phyloP scores from a whole-genome alignment of 2,797 vertebrate species.

The Urophycis tenuis region DNA sequence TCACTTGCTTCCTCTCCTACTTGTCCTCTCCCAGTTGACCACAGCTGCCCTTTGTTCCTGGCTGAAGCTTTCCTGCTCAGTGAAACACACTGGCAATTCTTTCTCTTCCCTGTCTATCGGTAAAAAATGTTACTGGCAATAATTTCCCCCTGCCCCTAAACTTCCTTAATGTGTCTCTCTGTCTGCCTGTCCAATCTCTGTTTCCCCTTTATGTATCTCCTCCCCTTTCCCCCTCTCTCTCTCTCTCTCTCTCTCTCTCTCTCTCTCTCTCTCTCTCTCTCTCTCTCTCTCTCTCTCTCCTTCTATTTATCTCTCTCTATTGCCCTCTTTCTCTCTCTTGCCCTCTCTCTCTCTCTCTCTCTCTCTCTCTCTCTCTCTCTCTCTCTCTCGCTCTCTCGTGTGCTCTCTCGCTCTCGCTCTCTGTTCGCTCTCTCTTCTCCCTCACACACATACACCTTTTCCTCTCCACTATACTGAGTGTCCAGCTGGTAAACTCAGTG shows the following conservation, averaged over 20 bases:
- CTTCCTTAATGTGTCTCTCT: slow-evolving; percentile 60
- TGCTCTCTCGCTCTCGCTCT: slow-evolving; percentile 36
- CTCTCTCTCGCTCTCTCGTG: too few species aligned
- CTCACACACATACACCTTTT: slow-evolving; percentile 38
- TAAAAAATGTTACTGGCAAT: slow-evolving; percentile 14
- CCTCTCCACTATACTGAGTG: slow-evolving; percentile 25
- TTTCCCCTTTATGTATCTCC: slow-evolving; percentile 68
- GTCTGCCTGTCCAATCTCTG: slow-evolving; percentile 55
- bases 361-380: slow-evolving; percentile 31
- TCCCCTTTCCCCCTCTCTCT: slow-evolving; percentile 61
- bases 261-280: slow-evolving; percentile 51
- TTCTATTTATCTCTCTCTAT: slow-evolving; percentile 66
- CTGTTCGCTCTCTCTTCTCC: slow-evolving; percentile 37
- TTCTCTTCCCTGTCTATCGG: slow-evolving; percentile 27
- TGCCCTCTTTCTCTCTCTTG: slow-evolving; percentile 61
- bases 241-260: slow-evolving; percentile 40
- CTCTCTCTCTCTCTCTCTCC: slow-evolving; percentile 40
- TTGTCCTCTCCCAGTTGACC: slow-evolving; percentile 52
- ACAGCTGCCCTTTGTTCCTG: slow-evolving; percentile 37
- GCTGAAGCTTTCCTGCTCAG: slow-evolving; percentile 43
- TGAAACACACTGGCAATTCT: slow-evolving; percentile 31
- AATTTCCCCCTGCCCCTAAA: slow-evolving; percentile 52
- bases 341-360: slow-evolving; percentile 46
- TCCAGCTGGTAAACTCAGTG: slow-evolving; percentile 72
- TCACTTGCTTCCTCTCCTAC: slow-evolving; percentile 52